Evolutionary conservation across 2,888 invertebrate genomes (phyloP).

Genomic region (Prenolepis imparis): DNA sequence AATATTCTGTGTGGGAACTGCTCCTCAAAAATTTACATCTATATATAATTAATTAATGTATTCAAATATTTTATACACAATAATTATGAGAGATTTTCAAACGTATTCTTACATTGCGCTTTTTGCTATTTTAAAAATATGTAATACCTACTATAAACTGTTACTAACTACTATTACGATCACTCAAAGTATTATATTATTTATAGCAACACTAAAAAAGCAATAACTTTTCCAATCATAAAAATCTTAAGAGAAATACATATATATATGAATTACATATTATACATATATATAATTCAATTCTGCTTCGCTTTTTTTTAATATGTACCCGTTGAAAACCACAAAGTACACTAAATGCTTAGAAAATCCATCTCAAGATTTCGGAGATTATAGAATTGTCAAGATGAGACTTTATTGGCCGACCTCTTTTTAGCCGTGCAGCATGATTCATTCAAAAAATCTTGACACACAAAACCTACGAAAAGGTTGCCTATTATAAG

Average conservation of each 20-base stretch:
- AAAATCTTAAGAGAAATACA: background rate
- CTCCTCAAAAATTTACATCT: constrained; percentile 13
- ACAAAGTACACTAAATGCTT: constrained; percentile 35
- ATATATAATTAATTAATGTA: constrained; percentile 6
- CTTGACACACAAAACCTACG: constrained; percentile 77
- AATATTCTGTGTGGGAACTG: constrained; percentile 33
- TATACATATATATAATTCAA: background rate
- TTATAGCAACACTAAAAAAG: background rate
- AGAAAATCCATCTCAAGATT: constrained; percentile 41
- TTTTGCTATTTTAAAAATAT: background rate
- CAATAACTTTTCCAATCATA: background rate
- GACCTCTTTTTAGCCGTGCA: constrained; percentile 74
- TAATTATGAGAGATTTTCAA: background rate
- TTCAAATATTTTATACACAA: background rate
- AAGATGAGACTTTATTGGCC: constrained; percentile 78
- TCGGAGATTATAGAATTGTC: constrained; percentile 57
- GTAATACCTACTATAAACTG: background rate
- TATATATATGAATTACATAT: background rate
- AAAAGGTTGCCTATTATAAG: constrained; percentile 78
- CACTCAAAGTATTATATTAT: too few relatives aligned
- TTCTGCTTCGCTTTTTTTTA: background rate
- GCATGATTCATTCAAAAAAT: constrained; percentile 78
- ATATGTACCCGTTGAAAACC: constrained; percentile 41
- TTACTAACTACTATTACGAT: background rate
- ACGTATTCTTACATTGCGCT: background rate